These are phyloP conservation scores for Anoplius nigerrimus DNA, from an alignment of 2,888 invertebrate species.

Conservation along the genomic window DNA sequence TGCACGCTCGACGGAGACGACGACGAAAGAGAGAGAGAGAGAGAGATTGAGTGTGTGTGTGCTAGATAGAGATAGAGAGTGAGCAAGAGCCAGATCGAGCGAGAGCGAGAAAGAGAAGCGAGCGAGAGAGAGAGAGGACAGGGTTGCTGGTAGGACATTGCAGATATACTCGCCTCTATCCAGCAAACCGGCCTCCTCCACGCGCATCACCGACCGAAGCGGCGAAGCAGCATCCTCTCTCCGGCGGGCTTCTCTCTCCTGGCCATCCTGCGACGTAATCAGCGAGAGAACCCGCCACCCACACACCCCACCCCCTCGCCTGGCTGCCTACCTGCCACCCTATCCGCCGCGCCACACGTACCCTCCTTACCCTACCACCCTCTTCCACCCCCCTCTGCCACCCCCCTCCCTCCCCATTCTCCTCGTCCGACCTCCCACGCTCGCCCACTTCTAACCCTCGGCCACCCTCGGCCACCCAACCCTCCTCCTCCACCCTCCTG, in stretches of 20 bases:
- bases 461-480: conserved; percentile 28
- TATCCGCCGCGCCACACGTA: conserved; percentile 49
- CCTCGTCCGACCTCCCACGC: conserved; percentile 49
- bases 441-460: conserved; percentile 33
- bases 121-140: conserved; percentile 52
- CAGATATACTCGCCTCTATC: conserved; percentile 72
- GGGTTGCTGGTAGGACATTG: conserved; percentile 72
- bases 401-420: too few relatives aligned
- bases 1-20: not conserved
- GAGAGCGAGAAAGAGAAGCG: conserved; percentile 39
- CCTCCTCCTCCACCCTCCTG: conserved; percentile 20
- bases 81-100: conserved; percentile 32
- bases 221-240: conserved; percentile 77
- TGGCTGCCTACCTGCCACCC: conserved; percentile 49
- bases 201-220: conserved; percentile 43
- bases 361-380: conserved; percentile 47
- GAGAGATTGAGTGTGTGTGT: not conserved
- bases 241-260: conserved; percentile 66
- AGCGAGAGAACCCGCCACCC: conserved; percentile 72
- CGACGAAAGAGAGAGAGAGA: not conserved
- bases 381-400: conserved; percentile 40
- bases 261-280: conserved; percentile 74
- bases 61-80: conserved; percentile 23
- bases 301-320: conserved; percentile 43
- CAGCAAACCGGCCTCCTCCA: conserved; percentile 58